These are phyloP conservation scores for Galago senegalensis DNA, from an alignment of 2,797 vertebrate genomes.

Conservation along the genomic window DNA sequence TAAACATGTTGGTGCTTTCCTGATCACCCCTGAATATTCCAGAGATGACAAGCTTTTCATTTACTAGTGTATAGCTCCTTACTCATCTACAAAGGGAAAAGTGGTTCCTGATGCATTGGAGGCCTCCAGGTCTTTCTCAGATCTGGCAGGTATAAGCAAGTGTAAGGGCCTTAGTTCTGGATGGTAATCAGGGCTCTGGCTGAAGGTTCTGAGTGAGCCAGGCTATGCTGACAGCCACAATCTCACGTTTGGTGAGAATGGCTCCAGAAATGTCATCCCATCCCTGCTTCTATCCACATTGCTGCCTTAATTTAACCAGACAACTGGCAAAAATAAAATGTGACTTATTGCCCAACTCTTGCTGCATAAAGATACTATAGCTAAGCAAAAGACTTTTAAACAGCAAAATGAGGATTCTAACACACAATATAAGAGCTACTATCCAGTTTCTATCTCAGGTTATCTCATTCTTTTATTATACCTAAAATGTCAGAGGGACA, in stretches of 20 bases:
- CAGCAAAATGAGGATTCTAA: background rate
- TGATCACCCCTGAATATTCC: no score
- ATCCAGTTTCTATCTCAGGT: background rate
- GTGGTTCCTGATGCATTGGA: accelerated
- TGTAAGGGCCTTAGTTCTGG: accelerated
- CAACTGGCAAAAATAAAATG: no score
- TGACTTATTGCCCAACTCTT: background rate
- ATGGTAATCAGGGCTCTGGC: background rate
- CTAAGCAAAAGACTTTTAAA: background rate
- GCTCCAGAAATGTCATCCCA: background rate
- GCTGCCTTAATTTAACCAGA: background rate
- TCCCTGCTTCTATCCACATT: background rate
- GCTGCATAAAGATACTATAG: background rate
- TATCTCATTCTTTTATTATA: background rate
- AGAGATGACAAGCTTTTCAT: background rate
- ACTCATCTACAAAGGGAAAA: accelerated
- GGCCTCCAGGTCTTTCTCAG: background rate
- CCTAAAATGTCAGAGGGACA: background rate
- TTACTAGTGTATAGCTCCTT: accelerated
- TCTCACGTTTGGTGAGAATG: background rate
- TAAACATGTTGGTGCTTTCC: background rate
- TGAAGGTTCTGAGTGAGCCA: background rate
- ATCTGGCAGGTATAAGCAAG: background rate
- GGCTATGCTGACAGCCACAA: accelerated
- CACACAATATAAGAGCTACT: accelerated